Evolutionary conservation across 2,888 invertebrate genomes (phyloP).

Genomic region (Drosophila ezoana): DNA sequence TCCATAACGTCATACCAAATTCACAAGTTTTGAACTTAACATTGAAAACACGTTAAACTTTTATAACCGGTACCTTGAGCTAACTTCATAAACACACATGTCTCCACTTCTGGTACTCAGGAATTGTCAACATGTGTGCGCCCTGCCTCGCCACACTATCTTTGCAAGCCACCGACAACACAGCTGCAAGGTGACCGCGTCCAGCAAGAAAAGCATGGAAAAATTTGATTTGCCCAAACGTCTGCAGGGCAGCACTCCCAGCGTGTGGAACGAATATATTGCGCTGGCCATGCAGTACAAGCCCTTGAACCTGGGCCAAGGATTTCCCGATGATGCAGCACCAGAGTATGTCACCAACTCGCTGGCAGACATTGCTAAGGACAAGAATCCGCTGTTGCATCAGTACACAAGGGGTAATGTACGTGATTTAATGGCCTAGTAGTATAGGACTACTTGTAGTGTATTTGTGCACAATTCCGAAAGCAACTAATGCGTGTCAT

Average conservation of each 20-base stretch:
- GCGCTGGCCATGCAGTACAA: conserved; percentile 92
- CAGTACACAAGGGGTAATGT: conserved; percentile 98
- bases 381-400: conserved; percentile 91
- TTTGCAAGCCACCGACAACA: conserved; percentile 10
- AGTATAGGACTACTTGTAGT: no score
- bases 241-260: conserved; percentile 83
- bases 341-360: conserved; percentile 93
- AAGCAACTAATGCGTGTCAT: not conserved
- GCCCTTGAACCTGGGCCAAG: conserved; percentile 97
- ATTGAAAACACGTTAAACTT: conserved; percentile 3
- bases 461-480: no score
- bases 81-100: no score
- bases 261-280: conserved; percentile 93
- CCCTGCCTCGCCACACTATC: conserved; percentile 18
- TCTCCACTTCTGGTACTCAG: conserved; percentile 69
- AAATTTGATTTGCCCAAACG: conserved; percentile 84
- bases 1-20: conserved; percentile 65
- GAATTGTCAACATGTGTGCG: conserved; percentile 37
- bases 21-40: conserved; percentile 12
- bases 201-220: conserved; percentile 68
- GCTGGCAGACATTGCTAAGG: conserved; percentile 88
- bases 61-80: no score
- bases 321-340: conserved; percentile 96
- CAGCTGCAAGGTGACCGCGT: conserved; percentile 6
- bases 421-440: conserved; percentile 84